Conservation (phyloP, 1,140 invertebrate species). For the Pteromalus puparum region DNA sequence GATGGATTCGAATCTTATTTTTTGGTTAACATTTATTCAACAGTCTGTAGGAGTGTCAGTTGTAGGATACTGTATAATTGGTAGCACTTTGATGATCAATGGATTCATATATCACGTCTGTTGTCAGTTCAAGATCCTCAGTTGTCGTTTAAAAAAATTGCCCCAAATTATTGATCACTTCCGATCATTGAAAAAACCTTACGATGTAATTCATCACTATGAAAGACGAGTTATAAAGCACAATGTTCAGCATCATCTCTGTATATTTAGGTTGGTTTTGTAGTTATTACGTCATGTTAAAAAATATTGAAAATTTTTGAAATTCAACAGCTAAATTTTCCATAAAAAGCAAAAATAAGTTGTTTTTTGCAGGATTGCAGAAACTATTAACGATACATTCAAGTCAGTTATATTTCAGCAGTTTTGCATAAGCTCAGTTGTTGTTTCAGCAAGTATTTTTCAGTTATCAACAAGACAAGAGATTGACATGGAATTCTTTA, state of each 20-base stretch:
- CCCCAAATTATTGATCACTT: background rate
- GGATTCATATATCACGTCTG: constrained; percentile 34
- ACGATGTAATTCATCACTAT: background rate
- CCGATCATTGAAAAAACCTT: background rate
- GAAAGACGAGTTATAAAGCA: constrained; percentile 10
- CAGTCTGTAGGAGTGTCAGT: constrained; percentile 3
- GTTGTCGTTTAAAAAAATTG: background rate
- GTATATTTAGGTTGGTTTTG: constrained; percentile 11
- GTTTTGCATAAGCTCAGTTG: constrained; percentile 16
- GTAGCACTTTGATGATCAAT: constrained; percentile 19
- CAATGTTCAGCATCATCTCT: constrained; percentile 31
- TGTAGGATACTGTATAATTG: constrained; percentile 7
- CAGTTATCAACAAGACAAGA: constrained; percentile 37
- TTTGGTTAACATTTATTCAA: constrained; percentile 16
- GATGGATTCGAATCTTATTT: background rate
- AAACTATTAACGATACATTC: constrained; percentile 16
- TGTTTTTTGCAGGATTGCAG: background rate
- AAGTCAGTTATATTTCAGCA: constrained; percentile 18
- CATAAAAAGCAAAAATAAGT: background rate
- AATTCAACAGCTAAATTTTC: background rate
- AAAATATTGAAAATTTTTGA: no score
- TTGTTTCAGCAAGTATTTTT: constrained; percentile 33
- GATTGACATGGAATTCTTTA: constrained; percentile 19
- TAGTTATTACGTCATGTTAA: no score
- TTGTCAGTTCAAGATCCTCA: constrained; percentile 23